Base-by-base conservation (phyloP, 2,113 vertebrate species). In the Nannospalax galili region DNA sequence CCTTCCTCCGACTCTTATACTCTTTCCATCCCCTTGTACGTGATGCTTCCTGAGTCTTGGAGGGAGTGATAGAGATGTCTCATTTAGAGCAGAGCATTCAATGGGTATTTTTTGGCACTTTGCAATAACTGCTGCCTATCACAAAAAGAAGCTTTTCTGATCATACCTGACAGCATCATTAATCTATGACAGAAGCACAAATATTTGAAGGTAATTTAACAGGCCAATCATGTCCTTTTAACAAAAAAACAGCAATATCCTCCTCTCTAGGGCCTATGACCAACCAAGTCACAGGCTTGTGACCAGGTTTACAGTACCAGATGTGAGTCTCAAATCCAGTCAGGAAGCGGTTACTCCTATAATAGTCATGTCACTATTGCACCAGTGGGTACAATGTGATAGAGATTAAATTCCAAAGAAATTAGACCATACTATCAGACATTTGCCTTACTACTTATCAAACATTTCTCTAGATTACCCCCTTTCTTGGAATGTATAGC, bases 401-500 rank as follows among this genome's bases (percentile, higher is more conserved):
- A 1, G 5, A 19, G 22, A 60, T 69, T 73, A 7, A 90, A 92
- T 79, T 72, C 56, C 69, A 64, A 78, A 92, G 12, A 90, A 92
- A 93, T 82, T 28, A 84, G 52, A 37, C 64, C 77, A 52, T 82
- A 56, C 77, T 45, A 28, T n/a, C 26, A 85, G 73, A 56, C 40
- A 32, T 81, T 81, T 88, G 35, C 90, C 73, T 88, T 92, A 45
- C 40, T 82, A 45, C 12, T 56, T 86, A 37, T 3, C 32, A 17
- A 30, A 26, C 28, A 58, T 67, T 89, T 95, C 26, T 65, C 64
- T 81, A 52, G 9, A 75, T 85, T 28, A 73, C 94, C 78, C 88
- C 16, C 67, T 90, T 90, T 62, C 56, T 91, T 95, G 32, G 67
- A 85, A 91, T 40, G 45, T 35, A 73, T 77, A 77, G 70, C 32